Evolutionary conservation across 30 jellyfish, hydroid and myxozoan genomes (phyloP).

Genomic region (Rhopilema esculentum): DNA sequence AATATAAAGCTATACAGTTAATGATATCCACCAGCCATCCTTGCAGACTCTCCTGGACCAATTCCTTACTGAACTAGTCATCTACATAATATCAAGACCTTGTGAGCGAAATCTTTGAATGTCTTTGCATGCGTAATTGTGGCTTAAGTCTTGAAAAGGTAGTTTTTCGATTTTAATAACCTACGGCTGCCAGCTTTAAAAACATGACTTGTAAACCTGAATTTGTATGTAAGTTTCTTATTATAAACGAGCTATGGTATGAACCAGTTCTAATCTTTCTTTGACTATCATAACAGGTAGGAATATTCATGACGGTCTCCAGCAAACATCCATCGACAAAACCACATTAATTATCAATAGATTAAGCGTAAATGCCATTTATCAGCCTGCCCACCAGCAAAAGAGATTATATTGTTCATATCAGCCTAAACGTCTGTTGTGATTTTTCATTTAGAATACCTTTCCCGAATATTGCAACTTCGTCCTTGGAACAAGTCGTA

Average conservation of each 20-base stretch:
- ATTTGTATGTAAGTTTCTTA: too few relatives aligned
- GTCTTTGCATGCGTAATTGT: too few relatives aligned
- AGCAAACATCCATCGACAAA: neutral
- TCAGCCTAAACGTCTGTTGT: neutral
- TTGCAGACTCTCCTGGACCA: too few relatives aligned
- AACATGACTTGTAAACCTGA: neutral
- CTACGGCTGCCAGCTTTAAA: neutral
- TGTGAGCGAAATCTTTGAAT: too few relatives aligned
- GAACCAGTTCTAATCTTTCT: neutral
- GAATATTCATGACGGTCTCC: neutral
- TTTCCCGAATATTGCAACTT: neutral
- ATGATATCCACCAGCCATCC: too few relatives aligned
- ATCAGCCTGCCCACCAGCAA: neutral
- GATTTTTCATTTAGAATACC: neutral
- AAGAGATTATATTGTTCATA: neutral
- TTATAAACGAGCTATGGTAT: neutral
- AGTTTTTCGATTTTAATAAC: too few relatives aligned
- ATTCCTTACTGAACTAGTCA: too few relatives aligned
- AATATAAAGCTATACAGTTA: too few relatives aligned
- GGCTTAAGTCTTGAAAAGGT: too few relatives aligned
- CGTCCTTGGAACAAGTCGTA: neutral
- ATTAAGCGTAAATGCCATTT: neutral
- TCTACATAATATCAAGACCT: too few relatives aligned
- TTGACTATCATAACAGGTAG: neutral
- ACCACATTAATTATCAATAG: neutral